Evolutionary conservation across 2,113 vertebrate genomes (phyloP).

Genomic region (Uria lomvia): DNA sequence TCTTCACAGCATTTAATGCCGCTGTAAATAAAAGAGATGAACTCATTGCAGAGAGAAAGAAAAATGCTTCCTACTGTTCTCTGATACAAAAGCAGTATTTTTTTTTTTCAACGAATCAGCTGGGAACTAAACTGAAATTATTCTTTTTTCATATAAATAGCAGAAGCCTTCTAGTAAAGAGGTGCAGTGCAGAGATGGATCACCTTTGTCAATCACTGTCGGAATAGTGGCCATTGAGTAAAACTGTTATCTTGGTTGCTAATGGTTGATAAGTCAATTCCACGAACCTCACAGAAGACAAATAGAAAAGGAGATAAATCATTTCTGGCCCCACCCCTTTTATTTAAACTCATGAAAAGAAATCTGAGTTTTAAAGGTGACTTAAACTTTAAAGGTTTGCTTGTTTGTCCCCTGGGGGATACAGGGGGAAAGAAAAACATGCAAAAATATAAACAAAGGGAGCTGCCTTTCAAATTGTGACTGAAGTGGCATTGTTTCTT

Average conservation of each 20-base stretch:
- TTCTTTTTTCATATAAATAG: background rate
- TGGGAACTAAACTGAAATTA: background rate
- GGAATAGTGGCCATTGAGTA: conserved; percentile 16
- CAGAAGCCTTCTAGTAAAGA: background rate
- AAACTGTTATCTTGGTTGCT: conserved; percentile 13
- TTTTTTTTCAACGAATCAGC: background rate
- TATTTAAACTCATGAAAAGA: background rate
- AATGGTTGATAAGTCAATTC: background rate
- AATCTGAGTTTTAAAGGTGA: background rate
- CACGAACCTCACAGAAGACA: background rate
- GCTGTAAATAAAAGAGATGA: background rate
- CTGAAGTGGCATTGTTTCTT: background rate
- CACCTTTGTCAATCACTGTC: conserved; percentile 28
- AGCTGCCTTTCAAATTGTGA: background rate
- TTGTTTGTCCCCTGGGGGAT: background rate
- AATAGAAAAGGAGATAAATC: background rate
- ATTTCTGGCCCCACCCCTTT: background rate
- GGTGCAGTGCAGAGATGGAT: background rate
- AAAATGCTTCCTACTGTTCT: background rate
- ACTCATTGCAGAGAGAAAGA: background rate
- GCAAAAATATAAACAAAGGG: background rate
- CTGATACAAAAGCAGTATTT: background rate
- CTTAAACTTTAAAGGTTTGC: background rate
- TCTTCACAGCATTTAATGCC: background rate
- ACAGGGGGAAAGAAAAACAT: background rate